Base-by-base conservation (phyloP, 1,140 invertebrate species). In the Apocrypta bakeri region DNA sequence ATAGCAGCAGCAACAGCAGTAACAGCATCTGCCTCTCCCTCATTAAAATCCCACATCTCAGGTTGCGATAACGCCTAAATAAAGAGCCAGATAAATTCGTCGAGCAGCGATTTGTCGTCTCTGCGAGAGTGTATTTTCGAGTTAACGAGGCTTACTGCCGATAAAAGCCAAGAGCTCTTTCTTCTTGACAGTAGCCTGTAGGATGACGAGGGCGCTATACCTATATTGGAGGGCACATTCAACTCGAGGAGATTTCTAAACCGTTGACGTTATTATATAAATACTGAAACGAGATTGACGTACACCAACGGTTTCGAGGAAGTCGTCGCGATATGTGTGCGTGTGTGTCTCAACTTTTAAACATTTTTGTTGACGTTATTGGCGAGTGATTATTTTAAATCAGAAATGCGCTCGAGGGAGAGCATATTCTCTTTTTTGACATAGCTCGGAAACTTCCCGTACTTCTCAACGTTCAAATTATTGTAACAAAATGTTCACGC, bases 1-100 rank as follows among this genome's bases (percentile, higher is more conserved):
- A 14, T 2, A n/a, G 69, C 7, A 24, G n/a, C 37, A 3, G n/a
- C n/a, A n/a, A n/a, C 68, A 14, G 64, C 8, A 1, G 64, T 37
- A 37, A 4, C 33, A 2, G 3, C 9, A 2, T 37, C 33, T 9
- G 33, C 24, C 71, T 11, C 42, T 6, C 73, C 73, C 73, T 75
- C 73, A 75, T 75, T 75, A 75, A 75, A 75, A 75, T 75, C 73
- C 73, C 73, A n/a, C 42, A 73, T 73, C 71, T 42, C 71, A 33
- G 31, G 64, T 73, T 25, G 25, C 21, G 29, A 71, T 29, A 37
- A 17, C 29, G 24, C 11, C 68, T n/a, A 31, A 31, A 56, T 7
- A 21, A 56, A 56, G 48, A 56, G 48, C 12, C 68, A 24, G 31
- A 37, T 37, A 37, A 71, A 48, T 29, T 40, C 40, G 66, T 79